These are phyloP conservation scores for Herpetotheres cachinnans DNA, from an alignment of 2,113 vertebrate species.

Conservation along the genomic window DNA sequence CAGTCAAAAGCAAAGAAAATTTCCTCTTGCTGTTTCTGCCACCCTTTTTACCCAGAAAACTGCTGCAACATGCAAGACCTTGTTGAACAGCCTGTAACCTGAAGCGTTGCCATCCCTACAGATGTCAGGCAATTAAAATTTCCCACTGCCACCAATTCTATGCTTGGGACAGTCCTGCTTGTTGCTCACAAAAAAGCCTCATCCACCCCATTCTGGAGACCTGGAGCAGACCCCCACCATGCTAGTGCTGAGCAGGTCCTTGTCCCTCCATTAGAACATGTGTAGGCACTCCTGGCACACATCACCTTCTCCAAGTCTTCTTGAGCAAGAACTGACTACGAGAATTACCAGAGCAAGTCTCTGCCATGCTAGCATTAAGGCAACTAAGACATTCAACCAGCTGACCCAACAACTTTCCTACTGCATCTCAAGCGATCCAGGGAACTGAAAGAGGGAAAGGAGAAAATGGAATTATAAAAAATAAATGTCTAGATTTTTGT, in stretches of 20 bases:
- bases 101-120: rapidly evolving
- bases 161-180: neutral
- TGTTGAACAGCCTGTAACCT: neutral
- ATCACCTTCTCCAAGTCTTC: neutral
- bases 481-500: neutral
- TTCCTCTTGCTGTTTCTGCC: neutral
- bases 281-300: neutral
- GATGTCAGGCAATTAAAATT: neutral
- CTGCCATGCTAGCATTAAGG: neutral
- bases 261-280: neutral
- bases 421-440: neutral
- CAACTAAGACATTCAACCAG: neutral
- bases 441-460: neutral
- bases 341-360: neutral
- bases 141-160: neutral
- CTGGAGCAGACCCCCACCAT: neutral
- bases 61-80: neutral
- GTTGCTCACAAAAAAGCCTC: neutral
- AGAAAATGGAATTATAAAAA: neutral
- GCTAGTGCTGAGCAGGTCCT: neutral
- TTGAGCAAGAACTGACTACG: no score
- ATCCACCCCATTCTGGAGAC: neutral
- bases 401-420: neutral
- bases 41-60: neutral
- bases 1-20: neutral